phyloP scores from a whole-genome alignment of 2,888 invertebrate genomes.

The Heliconius charithonia region DNA sequence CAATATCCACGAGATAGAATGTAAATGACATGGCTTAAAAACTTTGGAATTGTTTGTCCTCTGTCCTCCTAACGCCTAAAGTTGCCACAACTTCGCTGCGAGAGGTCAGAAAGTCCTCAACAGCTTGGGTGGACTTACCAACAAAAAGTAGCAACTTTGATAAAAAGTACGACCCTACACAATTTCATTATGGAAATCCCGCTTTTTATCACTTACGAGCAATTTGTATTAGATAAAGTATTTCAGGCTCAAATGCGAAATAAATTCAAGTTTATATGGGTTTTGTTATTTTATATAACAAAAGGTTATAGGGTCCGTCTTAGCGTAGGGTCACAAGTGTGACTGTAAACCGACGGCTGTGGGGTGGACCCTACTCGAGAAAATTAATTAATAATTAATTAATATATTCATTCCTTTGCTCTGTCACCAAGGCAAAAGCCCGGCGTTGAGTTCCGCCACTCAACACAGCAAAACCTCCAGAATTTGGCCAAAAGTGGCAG shows the following conservation, averaged over 20 bases:
- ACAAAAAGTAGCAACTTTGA: conserved; percentile 33
- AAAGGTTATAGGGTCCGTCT: no score
- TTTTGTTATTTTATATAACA: background rate
- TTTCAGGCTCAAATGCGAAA: conserved; percentile 1
- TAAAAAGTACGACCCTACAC: conserved; percentile 33
- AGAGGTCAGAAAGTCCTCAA: conserved; percentile 35
- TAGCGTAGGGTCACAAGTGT: no score
- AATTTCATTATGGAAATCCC: conserved; percentile 36
- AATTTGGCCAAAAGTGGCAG: no score
- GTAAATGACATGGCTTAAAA: conserved; percentile 31
- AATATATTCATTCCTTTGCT: no score
- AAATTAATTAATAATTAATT: no score
- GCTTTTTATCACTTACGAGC: conserved; percentile 32
- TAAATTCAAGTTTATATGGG: background rate
- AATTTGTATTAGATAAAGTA: conserved; percentile 23
- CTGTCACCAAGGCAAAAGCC: no score
- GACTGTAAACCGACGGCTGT: no score
- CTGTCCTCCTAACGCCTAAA: conserved; percentile 30
- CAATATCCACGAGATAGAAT: conserved; percentile 21
- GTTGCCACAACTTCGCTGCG: conserved; percentile 30
- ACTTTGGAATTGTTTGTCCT: conserved; percentile 36
- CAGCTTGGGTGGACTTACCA: conserved; percentile 35
- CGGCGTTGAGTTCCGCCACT: no score
- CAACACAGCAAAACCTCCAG: no score
- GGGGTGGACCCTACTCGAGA: no score